Evolutionary conservation across 1,140 invertebrate genomes (phyloP).

Genomic region (Drosophila sproati): DNA sequence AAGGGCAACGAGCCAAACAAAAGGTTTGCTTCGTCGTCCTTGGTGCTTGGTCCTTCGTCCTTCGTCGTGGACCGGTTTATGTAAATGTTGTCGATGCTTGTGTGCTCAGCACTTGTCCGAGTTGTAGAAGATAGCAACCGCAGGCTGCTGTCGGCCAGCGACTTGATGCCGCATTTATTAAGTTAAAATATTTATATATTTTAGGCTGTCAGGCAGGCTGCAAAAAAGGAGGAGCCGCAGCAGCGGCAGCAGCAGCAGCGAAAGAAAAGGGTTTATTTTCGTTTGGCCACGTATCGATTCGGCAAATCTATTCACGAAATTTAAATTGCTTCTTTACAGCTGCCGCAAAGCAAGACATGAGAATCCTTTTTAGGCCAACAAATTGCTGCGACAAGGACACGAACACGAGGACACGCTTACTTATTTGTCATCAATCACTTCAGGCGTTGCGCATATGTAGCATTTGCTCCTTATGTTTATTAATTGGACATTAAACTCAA

Average conservation of each 20-base stretch:
- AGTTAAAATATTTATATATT: slow-evolving; percentile 78
- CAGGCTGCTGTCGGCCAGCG: slow-evolving; percentile 44
- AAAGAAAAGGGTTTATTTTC: slow-evolving; percentile 33
- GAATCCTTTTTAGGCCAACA: slow-evolving; percentile 65
- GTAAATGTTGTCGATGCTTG: slow-evolving; percentile 61
- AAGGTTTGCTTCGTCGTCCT: slow-evolving; percentile 28
- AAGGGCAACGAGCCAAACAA: slow-evolving; percentile 35
- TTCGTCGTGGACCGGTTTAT: slow-evolving; percentile 55
- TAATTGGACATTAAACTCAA: slow-evolving; percentile 69
- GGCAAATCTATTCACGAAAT: slow-evolving; percentile 58
- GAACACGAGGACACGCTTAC: background rate
- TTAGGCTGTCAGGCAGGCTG: slow-evolving; percentile 50
- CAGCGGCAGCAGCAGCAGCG: background rate
- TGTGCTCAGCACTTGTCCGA: slow-evolving; percentile 49
- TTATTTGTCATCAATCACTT: slow-evolving; percentile 66
- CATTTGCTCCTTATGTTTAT: slow-evolving; percentile 22
- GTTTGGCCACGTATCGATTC: slow-evolving; percentile 56
- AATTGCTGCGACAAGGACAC: slow-evolving; percentile 50
- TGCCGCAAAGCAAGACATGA: slow-evolving; percentile 45
- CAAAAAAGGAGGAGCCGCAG: slow-evolving; percentile 8
- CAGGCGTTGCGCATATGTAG: slow-evolving; percentile 58
- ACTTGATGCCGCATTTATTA: slow-evolving; percentile 69
- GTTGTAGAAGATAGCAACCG: slow-evolving; percentile 25
- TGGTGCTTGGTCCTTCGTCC: slow-evolving; percentile 24
- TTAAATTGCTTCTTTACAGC: slow-evolving; percentile 71